phyloP scores from a whole-genome alignment of 37 sponge, comb jelly and placozoan genomes.

The Bolinopsis microptera region DNA sequence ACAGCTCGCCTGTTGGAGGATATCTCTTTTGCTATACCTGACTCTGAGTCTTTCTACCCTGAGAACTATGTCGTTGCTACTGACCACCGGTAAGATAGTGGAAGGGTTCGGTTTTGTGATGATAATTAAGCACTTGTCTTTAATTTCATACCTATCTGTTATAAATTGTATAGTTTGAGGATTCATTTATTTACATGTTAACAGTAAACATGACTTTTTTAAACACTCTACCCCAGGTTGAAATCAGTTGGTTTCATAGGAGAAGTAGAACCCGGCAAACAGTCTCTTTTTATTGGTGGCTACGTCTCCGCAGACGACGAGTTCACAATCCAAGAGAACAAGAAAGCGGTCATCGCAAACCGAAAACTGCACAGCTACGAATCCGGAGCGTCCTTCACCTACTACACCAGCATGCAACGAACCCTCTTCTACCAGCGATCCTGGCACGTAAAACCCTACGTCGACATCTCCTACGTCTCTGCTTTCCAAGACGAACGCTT shows the following conservation, averaged over 20 bases:
- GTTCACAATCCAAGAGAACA: background rate
- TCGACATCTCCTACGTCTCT: background rate
- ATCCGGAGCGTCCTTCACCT: background rate
- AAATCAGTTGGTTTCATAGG: slow-evolving; percentile 4
- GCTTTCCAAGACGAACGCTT: background rate
- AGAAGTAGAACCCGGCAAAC: slow-evolving; percentile 28
- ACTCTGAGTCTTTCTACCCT: background rate
- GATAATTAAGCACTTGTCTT: too few relatives aligned
- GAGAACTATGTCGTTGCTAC: slow-evolving; percentile 8
- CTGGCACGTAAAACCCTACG: slow-evolving; percentile 36
- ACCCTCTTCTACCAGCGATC: slow-evolving; percentile 14
- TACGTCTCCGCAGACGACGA: slow-evolving; percentile 41
- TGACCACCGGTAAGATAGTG: background rate
- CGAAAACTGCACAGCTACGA: background rate
- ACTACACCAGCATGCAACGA: slow-evolving; percentile 27
- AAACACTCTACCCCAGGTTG: slow-evolving; percentile 5
- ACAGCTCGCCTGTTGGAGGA: background rate
- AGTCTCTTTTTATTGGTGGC: background rate
- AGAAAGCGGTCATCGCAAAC: background rate
- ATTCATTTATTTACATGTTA: too few relatives aligned
- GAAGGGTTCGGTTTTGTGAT: too few relatives aligned
- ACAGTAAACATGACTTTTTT: too few relatives aligned
- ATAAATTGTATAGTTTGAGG: too few relatives aligned
- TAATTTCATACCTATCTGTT: too few relatives aligned
- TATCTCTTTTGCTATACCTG: slow-evolving; percentile 1